phyloP scores from a whole-genome alignment of 2,113 vertebrate genomes.

The Microtus ochrogaster region DNA sequence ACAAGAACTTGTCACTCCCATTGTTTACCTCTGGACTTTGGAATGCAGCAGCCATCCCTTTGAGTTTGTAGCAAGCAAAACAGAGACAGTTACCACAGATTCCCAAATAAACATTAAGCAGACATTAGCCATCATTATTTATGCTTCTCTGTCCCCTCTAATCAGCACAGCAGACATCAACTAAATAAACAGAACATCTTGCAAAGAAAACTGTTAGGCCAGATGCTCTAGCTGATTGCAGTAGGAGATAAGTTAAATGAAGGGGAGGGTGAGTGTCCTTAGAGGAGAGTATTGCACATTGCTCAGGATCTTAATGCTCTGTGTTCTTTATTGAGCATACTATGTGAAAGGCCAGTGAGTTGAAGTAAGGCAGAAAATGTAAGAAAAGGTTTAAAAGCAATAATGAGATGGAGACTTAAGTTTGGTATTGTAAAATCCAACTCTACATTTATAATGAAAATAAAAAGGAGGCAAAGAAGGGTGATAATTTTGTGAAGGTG shows the following conservation, averaged over 20 bases:
- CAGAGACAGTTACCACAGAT: background rate
- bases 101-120: background rate
- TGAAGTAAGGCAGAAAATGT: conserved; percentile 3
- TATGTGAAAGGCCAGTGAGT: background rate
- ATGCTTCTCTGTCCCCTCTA: conserved; percentile 22
- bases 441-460: background rate
- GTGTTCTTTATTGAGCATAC: background rate
- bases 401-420: background rate
- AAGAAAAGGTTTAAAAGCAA: background rate
- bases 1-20: background rate
- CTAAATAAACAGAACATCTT: conserved; percentile 54
- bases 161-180: conserved; percentile 31
- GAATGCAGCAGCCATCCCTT: fast-evolving
- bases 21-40: background rate
- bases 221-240: background rate
- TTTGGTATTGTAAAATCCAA: background rate
- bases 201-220: conserved; percentile 21
- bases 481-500: background rate
- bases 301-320: conserved; percentile 10
- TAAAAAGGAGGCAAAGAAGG: background rate
- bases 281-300: background rate
- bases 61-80: background rate
- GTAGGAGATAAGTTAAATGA: conserved; percentile 21
- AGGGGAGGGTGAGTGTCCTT: background rate
- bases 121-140: conserved; percentile 28